Evolutionary conservation across 2,797 vertebrate species (phyloP), one percentile per base, ranked within the genome.

Genomic region (Gymnopithys bicolor): DNA sequence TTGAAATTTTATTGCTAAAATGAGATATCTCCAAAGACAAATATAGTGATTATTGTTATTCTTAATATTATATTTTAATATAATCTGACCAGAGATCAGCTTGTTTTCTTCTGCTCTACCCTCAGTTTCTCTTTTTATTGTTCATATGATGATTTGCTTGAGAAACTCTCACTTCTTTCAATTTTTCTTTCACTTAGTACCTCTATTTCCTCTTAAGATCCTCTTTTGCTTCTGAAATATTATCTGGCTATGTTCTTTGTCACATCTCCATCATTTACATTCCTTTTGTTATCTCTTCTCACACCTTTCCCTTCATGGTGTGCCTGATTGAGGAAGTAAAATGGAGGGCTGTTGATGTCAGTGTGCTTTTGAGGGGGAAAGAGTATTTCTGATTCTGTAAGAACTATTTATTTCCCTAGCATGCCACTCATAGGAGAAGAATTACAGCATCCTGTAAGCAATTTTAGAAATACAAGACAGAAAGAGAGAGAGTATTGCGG

Each of bases 1-100:
- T 70, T 74, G 39, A 84, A 69, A 52, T 79, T 77, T 33, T 80
- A 52, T 92, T 95, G 15, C 25, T 94, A 55, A 89, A 90, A 67
- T n/a, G 86, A 75, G 33, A 21, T 63, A 15, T 82, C 52, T 89
- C 67, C 84, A 73, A 88, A 84, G 46, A 33, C 15, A 76, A 76
- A 22, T 59, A 32, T 19, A 10, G 59, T 55, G 33, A 45, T 83
- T 48, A 43, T 46, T 82, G 17, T 53, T 64, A 12, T 33, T 93
- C 10, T 45, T 93, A 89, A n/a, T 55, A 76, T 33, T 55, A 28
- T 18, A 2, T 87, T 69, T 69, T 35, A 67, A 9, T 53, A 14
- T 69, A 6, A 30, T 69, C 55, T 87, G 70, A 45, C 16, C 11
- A 70, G 30, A 85, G 13, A 33, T 52, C 49, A 67, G 19, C 13